A percentile compares a stretch with the other conserved stretches of the same genome.
Evolutionary conservation across 1,140 invertebrate genomes (phyloP).

Genomic region (Leptonema lineaticorne): DNA sequence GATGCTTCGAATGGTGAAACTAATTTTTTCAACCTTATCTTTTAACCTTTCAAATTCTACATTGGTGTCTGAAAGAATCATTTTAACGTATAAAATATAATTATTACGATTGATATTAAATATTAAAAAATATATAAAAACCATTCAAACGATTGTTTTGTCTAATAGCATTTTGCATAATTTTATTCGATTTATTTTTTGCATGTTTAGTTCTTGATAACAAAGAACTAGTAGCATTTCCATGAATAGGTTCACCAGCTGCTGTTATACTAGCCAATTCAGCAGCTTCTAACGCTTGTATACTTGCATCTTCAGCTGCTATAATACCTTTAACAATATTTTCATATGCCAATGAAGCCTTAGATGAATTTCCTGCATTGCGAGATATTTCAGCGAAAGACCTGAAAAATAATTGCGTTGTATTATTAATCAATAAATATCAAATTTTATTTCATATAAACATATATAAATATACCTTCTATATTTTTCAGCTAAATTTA

Average conservation of each 20-base stretch:
- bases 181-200: conserved; percentile 24
- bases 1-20: conserved; percentile 47
- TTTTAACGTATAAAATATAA: not conserved
- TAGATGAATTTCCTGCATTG: conserved; percentile 68
- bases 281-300: conserved; percentile 64
- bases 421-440: conserved; percentile 19
- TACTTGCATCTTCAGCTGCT: conserved; percentile 63
- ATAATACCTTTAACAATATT: conserved; percentile 71
- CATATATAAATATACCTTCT: conserved; percentile 45
- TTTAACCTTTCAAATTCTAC: conserved; percentile 46
- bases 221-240: conserved; percentile 1
- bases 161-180: conserved; percentile 14
- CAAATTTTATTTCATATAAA: not conserved
- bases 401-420: conserved; percentile 49
- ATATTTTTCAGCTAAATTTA: conserved; percentile 62
- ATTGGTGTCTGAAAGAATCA: conserved; percentile 45
- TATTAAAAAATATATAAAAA: not conserved
- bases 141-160: conserved; percentile 28
- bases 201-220: conserved; percentile 21
- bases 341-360: conserved; percentile 79
- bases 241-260: conserved; percentile 12
- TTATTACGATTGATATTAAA: not conserved
- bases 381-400: conserved; percentile 68
- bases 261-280: conserved; percentile 56
- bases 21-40: conserved; percentile 47